Base-by-base conservation (phyloP, 2,888 invertebrate genomes). In the Syrphus vitripennis region DNA sequence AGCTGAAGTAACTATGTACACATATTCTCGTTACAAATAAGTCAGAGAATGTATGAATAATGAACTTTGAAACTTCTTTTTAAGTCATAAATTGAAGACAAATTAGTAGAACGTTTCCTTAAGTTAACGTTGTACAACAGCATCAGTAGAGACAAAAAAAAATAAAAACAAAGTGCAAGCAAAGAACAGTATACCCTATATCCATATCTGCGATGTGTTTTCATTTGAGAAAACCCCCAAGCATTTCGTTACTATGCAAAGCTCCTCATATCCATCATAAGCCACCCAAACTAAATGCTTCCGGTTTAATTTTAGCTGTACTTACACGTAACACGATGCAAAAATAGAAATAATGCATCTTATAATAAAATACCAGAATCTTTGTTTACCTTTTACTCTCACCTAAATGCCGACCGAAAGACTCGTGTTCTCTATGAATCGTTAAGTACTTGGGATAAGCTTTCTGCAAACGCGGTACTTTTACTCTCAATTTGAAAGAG, bases 371-470 rank as follows among this genome's bases (percentile, higher is more conserved):
- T 3, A n/a, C 4, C 26, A 26, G 4, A 26, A 42, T 67, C 45
- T 55, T 65, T 78, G 78, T 71, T 79, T 83, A 83, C 74, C 45
- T 79, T 74, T 82, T 50, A 10, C 10, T 12, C 53, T 31, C 21
- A 65, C 61, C 0, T 24, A 48, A 0, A 26, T 24, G 48, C 12
- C 31, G 61, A 61, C 40, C 16, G n/a, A 19, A 9, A 57, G 45
- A 12, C 14, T 6, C 14, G 0, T 45, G 9, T 0, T 21, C 19
- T n/a, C n/a, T n/a, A n/a, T n/a, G 19, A 37, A 12, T 12, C 19
- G 10, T 14, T 24, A 19, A 16, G 31, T 61, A 40, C 24, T 12
- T 37, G 37, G 10, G 19, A 24, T 34, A 63, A 78, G 72, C 78
- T 78, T 80, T 78, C 45, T 57, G 40, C 40, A 21, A 71, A 12